These are phyloP conservation scores for Salticus scenicus DNA, from an alignment of 2,888 invertebrate genomes.

Conservation along the genomic window DNA sequence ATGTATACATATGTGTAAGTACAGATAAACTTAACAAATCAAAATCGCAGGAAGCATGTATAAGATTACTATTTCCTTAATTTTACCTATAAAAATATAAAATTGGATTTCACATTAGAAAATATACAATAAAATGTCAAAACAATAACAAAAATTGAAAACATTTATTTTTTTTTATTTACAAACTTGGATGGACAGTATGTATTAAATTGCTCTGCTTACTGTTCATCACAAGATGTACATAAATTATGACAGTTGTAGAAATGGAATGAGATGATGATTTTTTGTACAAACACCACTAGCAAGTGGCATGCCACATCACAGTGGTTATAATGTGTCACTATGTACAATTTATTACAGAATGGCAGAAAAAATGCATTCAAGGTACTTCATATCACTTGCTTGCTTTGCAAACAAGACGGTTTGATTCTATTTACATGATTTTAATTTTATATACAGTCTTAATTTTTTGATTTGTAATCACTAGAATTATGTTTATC, in stretches of 20 bases:
- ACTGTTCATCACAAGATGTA: neutral
- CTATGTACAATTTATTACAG: neutral
- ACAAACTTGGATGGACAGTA: neutral
- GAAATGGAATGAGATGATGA: slow-evolving; percentile 3
- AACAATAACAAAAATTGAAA: neutral
- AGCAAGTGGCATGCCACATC: neutral
- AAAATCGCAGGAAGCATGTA: too few species aligned
- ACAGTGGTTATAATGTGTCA: neutral
- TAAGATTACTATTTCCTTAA: too few species aligned
- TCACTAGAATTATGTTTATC: slow-evolving; percentile 46
- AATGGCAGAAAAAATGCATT: neutral
- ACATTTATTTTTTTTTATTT: slow-evolving; percentile 4
- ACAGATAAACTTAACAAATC: too few species aligned
- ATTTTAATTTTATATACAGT: neutral
- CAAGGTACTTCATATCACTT: neutral
- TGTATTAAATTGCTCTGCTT: neutral
- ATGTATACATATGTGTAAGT: too few species aligned
- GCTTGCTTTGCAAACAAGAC: neutral
- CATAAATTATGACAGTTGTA: neutral
- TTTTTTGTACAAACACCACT: neutral
- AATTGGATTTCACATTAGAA: too few species aligned
- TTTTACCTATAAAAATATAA: too few species aligned
- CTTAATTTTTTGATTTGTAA: slow-evolving; percentile 53
- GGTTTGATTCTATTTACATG: neutral
- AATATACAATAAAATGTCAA: too few species aligned